Evolutionary conservation across 2,888 invertebrate species (phyloP).

Genomic region (Heteromyza rotundicornis): DNA sequence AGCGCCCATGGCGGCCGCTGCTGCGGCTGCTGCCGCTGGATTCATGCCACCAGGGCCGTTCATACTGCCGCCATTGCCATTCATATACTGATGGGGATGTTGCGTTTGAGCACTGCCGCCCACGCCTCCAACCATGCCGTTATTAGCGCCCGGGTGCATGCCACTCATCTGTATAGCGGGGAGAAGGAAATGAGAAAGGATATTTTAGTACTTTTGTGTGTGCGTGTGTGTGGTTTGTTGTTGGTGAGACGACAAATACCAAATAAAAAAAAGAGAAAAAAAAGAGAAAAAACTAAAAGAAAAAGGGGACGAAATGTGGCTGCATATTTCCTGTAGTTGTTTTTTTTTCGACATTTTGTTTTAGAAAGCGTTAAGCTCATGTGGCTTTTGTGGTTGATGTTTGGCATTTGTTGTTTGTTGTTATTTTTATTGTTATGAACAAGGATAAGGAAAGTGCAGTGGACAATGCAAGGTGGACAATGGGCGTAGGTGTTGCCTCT

Average conservation of each 20-base stretch:
- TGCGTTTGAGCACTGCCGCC: conserved; percentile 46
- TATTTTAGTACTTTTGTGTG: neutral
- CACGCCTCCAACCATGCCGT: conserved; percentile 50
- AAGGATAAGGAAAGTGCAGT: too few species aligned
- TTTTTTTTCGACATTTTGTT: too few species aligned
- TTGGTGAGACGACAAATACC: too few species aligned
- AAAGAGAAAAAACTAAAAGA: neutral
- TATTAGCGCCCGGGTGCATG: conserved; percentile 55
- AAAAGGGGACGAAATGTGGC: too few species aligned
- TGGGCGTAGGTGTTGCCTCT: too few species aligned
- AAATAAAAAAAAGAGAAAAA: neutral
- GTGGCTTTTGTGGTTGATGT: too few species aligned
- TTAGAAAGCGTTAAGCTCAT: too few species aligned
- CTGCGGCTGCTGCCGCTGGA: conserved; percentile 46
- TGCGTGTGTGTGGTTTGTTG: neutral
- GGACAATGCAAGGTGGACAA: too few species aligned
- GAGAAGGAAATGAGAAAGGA: neutral
- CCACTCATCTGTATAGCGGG: conserved; percentile 53
- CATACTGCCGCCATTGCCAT: conserved; percentile 46
- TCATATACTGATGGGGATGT: conserved; percentile 57
- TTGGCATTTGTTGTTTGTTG: too few species aligned
- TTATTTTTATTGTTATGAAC: too few species aligned
- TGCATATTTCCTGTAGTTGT: too few species aligned
- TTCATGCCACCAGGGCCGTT: conserved; percentile 46
- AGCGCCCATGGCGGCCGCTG: conserved; percentile 62